Evolutionary conservation across 1,140 invertebrate species (phyloP).

Genomic region (Drosophila chauvacae): DNA sequence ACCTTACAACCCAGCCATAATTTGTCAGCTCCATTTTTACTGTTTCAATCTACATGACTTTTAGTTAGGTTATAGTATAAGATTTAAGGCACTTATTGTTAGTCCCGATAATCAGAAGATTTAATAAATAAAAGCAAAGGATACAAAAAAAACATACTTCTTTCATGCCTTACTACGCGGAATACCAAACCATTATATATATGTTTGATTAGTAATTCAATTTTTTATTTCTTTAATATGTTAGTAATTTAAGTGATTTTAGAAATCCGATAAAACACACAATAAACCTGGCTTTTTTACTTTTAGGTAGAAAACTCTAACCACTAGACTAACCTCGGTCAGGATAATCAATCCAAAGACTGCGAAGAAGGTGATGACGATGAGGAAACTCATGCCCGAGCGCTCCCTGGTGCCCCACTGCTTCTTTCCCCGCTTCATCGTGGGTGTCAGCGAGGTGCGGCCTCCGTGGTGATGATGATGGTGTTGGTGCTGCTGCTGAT

Average conservation of each 20-base stretch:
- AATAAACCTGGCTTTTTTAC: not conserved
- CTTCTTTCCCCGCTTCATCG: constrained; percentile 77
- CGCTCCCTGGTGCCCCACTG: constrained; percentile 88
- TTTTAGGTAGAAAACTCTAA: not conserved
- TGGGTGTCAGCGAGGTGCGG: constrained; percentile 67
- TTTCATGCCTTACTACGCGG: too few species aligned
- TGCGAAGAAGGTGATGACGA: constrained; percentile 95
- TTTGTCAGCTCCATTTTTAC: too few species aligned
- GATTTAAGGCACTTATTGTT: too few species aligned
- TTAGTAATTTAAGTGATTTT: not conserved
- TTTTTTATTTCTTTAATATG: too few species aligned
- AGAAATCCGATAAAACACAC: not conserved
- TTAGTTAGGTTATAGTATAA: too few species aligned
- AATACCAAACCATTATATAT: too few species aligned
- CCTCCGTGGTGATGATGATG: constrained; percentile 54
- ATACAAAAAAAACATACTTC: too few species aligned
- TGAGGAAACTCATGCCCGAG: constrained; percentile 93
- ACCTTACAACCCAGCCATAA: too few species aligned
- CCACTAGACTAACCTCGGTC: constrained; percentile 87
- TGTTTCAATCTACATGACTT: too few species aligned
- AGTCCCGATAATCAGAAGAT: too few species aligned
- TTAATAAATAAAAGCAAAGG: too few species aligned
- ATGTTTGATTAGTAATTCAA: too few species aligned
- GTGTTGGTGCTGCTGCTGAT: constrained; percentile 60
- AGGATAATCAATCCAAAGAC: constrained; percentile 93